phyloP scores from a whole-genome alignment of 1,140 invertebrate genomes.

The Camponotus pennsylvanicus region DNA sequence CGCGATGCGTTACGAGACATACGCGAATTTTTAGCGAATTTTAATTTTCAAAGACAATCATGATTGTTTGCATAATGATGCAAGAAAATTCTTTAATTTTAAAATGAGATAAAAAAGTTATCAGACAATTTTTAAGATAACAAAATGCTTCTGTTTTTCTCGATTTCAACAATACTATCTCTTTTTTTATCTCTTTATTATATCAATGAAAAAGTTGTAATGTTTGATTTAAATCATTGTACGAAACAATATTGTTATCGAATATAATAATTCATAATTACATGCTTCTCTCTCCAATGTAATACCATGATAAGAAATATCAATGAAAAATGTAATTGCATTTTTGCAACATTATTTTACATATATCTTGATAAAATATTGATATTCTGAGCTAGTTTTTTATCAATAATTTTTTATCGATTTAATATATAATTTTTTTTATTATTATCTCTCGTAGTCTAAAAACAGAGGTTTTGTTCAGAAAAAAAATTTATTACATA shows the following conservation, averaged over 20 bases:
- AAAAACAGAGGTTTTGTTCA: background rate
- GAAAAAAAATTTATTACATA: no score
- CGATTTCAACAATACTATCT: background rate
- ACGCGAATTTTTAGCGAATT: conserved; percentile 40
- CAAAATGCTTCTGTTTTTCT: background rate
- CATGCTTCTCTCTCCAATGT: background rate
- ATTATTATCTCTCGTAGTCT: background rate
- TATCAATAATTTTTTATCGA: background rate
- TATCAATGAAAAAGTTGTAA: background rate
- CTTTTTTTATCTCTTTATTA: background rate
- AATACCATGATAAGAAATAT: no score
- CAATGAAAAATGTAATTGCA: background rate
- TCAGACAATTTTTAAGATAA: background rate
- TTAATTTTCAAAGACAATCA: background rate
- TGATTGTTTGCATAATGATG: background rate
- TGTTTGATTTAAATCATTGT: background rate
- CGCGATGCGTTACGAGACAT: conserved; percentile 50
- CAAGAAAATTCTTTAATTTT: background rate
- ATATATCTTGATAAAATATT: no score
- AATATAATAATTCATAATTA: background rate
- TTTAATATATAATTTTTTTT: background rate
- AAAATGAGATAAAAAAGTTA: background rate
- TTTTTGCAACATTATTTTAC: no score
- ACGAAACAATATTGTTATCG: background rate
- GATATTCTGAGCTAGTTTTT: background rate